Evolutionary conservation across 2,888 invertebrate genomes (phyloP).

Genomic region (Melanophora roralis): DNA sequence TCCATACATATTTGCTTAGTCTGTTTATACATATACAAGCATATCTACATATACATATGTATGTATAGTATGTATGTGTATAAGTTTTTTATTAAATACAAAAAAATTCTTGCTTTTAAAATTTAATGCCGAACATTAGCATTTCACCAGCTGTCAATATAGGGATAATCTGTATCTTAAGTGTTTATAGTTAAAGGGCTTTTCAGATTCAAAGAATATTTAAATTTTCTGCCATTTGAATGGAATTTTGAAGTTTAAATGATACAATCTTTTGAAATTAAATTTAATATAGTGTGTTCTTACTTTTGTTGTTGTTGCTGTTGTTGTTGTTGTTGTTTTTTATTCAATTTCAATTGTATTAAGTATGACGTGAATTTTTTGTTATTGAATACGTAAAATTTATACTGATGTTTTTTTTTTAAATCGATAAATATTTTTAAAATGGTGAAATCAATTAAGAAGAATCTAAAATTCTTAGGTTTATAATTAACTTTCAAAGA

Average conservation of each 20-base stretch:
- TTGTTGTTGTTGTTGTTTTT: slow-evolving; percentile 15
- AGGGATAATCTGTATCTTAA: slow-evolving; percentile 20
- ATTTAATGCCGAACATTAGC: slow-evolving; percentile 36
- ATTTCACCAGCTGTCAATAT: slow-evolving; percentile 47
- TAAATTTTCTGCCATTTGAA: no score
- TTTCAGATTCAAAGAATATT: neutral
- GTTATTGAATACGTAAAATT: neutral
- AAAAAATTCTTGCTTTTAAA: neutral
- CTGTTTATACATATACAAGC: neutral
- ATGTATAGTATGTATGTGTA: neutral
- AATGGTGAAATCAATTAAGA: no score
- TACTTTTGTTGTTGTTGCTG: neutral
- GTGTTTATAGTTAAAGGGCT: slow-evolving; percentile 7
- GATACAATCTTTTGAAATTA: neutral
- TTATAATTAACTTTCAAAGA: no score
- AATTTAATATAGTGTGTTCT: neutral
- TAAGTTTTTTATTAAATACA: neutral
- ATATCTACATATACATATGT: neutral
- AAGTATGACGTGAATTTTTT: neutral
- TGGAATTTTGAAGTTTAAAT: neutral
- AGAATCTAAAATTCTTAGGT: no score
- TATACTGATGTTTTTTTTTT: no score
- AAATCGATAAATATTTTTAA: no score
- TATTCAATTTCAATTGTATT: neutral
- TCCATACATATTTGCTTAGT: neutral